Conservation (phyloP, 2,797 vertebrate genomes). For the Pangasius sanitwongsei region DNA sequence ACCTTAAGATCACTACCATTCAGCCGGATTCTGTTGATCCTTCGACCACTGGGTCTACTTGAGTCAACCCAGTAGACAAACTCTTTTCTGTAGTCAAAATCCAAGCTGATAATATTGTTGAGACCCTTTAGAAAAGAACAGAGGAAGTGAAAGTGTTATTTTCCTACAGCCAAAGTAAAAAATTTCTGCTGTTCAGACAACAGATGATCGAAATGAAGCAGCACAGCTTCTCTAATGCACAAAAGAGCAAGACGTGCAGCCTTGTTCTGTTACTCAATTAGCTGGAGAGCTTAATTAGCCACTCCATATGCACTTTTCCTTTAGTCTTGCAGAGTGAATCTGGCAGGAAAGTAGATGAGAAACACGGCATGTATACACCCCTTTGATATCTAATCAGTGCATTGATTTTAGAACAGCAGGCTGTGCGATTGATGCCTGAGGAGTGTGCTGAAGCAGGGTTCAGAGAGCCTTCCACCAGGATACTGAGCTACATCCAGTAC, state of each 20-base stretch:
- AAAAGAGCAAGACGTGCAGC: slow-evolving; percentile 47
- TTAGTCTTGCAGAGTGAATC: slow-evolving; percentile 32
- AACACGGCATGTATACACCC: slow-evolving; percentile 36
- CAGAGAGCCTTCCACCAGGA: slow-evolving; percentile 61
- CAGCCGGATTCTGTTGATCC: slow-evolving; percentile 95
- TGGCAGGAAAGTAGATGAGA: slow-evolving; percentile 46
- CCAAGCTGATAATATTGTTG: slow-evolving; percentile 96
- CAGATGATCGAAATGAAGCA: slow-evolving; percentile 32
- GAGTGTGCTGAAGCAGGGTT: slow-evolving; percentile 44
- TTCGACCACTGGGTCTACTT: slow-evolving; percentile 92
- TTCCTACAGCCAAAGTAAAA: slow-evolving; percentile 13
- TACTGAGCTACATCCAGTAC: slow-evolving; percentile 54
- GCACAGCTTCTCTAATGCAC: slow-evolving; percentile 39
- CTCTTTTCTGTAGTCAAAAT: slow-evolving; percentile 98
- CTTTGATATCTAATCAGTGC: slow-evolving; percentile 56
- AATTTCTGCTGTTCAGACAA: slow-evolving; percentile 20
- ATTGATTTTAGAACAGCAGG: slow-evolving; percentile 55
- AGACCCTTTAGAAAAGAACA: slow-evolving; percentile 81
- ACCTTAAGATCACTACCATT: slow-evolving; percentile 98
- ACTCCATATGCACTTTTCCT: slow-evolving; percentile 45
- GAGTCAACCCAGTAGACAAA: slow-evolving; percentile 99
- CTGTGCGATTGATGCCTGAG: slow-evolving; percentile 17
- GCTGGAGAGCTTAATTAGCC: slow-evolving; percentile 55
- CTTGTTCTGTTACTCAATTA: slow-evolving; percentile 52
- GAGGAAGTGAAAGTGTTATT: slow-evolving; percentile 30